Evolutionary conservation across 2,797 vertebrate species (phyloP).

Genomic region (Poliocrania exsul): DNA sequence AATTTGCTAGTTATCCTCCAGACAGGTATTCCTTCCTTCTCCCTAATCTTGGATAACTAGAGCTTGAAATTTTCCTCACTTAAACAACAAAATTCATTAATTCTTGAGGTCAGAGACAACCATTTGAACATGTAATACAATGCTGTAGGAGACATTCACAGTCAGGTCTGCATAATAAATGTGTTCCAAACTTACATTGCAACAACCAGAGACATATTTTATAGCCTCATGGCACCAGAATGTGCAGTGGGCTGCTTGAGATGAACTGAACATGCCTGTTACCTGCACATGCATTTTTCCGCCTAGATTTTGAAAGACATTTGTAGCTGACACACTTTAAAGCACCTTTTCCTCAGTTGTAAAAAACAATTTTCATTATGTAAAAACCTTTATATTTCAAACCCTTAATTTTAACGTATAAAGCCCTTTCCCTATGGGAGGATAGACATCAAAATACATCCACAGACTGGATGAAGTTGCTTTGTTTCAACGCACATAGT

Average conservation of each 20-base stretch:
- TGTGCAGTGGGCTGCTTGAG: not conserved
- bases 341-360: accelerated
- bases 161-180: not conserved
- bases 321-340: not conserved
- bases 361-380: not conserved
- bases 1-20: not conserved
- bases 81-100: not conserved
- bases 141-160: not conserved
- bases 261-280: not conserved
- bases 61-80: not conserved
- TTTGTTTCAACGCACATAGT: not conserved
- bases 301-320: not conserved
- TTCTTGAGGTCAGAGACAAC: not conserved
- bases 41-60: not conserved
- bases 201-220: not conserved
- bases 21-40: not conserved
- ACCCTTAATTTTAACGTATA: not conserved
- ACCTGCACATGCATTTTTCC: not conserved
- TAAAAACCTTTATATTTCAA: not conserved
- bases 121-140: not conserved
- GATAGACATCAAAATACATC: not conserved
- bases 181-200: not conserved
- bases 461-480: not conserved
- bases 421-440: not conserved
- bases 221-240: not conserved